A percentile compares a stretch with the other conserved stretches of the same genome.
Evolutionary conservation across 2,888 invertebrate species (phyloP).

Genomic region (Hydrotaea diabolus): DNA sequence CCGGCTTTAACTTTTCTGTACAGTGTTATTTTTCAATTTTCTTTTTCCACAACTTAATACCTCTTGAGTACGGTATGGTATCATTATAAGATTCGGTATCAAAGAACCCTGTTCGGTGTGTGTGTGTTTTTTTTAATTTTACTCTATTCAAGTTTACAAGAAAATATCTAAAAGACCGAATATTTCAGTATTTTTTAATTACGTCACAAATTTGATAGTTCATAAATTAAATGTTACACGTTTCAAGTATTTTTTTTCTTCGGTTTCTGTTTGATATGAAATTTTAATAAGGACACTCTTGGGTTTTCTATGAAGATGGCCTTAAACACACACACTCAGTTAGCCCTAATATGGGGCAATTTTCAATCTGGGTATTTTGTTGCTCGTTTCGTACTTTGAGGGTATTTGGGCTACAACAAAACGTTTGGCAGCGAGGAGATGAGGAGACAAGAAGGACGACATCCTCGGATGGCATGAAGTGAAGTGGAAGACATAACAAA

Average conservation of each 20-base stretch:
- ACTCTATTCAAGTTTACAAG: too few relatives aligned
- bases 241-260: neutral
- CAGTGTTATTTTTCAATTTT: too few relatives aligned
- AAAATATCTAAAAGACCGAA: neutral
- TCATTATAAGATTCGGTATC: too few relatives aligned
- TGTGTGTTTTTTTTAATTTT: too few relatives aligned
- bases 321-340: neutral
- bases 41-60: too few relatives aligned
- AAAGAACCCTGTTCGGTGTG: too few relatives aligned
- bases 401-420: constrained; percentile 5
- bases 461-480: too few relatives aligned
- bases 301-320: neutral
- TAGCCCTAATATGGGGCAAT: constrained; percentile 5
- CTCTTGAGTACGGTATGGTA: too few relatives aligned
- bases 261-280: neutral
- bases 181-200: neutral
- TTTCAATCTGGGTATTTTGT: neutral
- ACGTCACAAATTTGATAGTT: neutral
- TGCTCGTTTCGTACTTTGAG: neutral
- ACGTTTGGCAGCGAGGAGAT: neutral
- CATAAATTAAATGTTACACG: neutral
- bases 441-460: neutral
- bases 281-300: neutral
- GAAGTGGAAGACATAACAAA: constrained; percentile 5
- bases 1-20: too few relatives aligned